These are phyloP conservation scores for Paracentrotus lividus DNA, from an alignment of 53 echinoderm and acorn worm species.

Conservation along the genomic window DNA sequence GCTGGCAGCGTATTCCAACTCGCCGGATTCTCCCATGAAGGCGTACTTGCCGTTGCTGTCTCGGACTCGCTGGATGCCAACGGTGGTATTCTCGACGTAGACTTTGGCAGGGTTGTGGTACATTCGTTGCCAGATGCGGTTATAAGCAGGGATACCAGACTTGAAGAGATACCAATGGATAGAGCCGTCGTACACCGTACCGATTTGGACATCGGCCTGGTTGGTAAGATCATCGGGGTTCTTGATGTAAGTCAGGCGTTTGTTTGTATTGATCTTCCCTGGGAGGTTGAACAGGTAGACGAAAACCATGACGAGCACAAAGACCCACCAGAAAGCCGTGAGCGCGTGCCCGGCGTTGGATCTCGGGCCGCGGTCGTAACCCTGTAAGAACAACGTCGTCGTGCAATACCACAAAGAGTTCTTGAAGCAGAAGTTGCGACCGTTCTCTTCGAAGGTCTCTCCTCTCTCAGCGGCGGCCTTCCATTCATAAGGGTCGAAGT, in stretches of 20 bases:
- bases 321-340: conserved; percentile 97
- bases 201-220: conserved; percentile 68
- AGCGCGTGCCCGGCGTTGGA: conserved; percentile 93
- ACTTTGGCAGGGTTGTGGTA: conserved; percentile 50
- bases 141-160: conserved; percentile 63
- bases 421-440: conserved; percentile 88
- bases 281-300: conserved; percentile 93
- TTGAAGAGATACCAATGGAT: conserved; percentile 74
- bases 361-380: conserved; percentile 89
- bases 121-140: conserved; percentile 68
- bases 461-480: conserved; percentile 84
- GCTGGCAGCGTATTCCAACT: conserved; percentile 69
- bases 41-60: conserved; percentile 75
- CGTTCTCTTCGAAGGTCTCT: conserved; percentile 90
- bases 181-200: conserved; percentile 70
- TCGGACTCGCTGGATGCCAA: conserved; percentile 68
- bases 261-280: conserved; percentile 88
- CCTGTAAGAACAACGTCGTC: conserved; percentile 91
- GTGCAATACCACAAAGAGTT: conserved; percentile 96
- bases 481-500: conserved; percentile 98
- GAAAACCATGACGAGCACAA: conserved; percentile 96
- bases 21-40: conserved; percentile 76
- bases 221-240: conserved; percentile 64
- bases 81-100: conserved; percentile 68
- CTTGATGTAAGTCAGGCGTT: conserved; percentile 82